Conservation (phyloP, 2,888 invertebrate genomes). For the Xestia xanthographa region DNA sequence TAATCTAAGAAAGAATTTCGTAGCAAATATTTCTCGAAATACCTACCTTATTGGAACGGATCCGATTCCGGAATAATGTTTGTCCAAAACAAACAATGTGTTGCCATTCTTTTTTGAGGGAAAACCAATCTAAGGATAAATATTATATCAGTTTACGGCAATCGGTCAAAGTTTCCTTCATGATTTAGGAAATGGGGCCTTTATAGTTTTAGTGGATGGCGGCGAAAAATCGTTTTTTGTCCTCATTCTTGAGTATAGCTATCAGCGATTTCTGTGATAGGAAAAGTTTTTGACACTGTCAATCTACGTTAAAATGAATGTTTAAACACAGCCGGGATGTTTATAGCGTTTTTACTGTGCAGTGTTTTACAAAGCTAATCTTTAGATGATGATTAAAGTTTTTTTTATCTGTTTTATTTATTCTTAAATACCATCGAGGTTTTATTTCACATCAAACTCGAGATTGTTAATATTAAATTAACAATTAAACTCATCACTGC, state of each 20-base stretch:
- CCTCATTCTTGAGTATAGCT: constrained; percentile 47
- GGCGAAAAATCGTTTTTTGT: constrained; percentile 56
- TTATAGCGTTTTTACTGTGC: constrained; percentile 20
- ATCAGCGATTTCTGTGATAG: constrained; percentile 63
- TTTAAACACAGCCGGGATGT: constrained; percentile 33
- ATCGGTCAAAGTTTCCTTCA: constrained; percentile 73
- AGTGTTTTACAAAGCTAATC: constrained; percentile 17
- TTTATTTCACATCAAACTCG: not conserved
- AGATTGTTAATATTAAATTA: not conserved
- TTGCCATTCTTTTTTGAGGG: constrained; percentile 70
- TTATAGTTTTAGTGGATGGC: constrained; percentile 68
- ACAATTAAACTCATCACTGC: not conserved
- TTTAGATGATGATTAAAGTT: too few relatives aligned
- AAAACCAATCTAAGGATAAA: constrained; percentile 76
- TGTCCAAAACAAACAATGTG: constrained; percentile 73
- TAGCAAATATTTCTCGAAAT: constrained; percentile 56
- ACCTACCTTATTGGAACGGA: constrained; percentile 66
- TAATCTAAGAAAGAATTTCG: constrained; percentile 49
- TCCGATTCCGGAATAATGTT: constrained; percentile 72
- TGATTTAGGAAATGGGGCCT: constrained; percentile 69
- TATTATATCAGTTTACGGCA: constrained; percentile 74
- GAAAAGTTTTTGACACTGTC: constrained; percentile 59
- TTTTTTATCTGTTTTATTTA: too few relatives aligned
- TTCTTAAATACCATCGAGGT: too few relatives aligned
- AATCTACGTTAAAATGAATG: constrained; percentile 54